Base-by-base conservation (phyloP, 2,113 vertebrate species). In the Psilopsiagon aurifrons region DNA sequence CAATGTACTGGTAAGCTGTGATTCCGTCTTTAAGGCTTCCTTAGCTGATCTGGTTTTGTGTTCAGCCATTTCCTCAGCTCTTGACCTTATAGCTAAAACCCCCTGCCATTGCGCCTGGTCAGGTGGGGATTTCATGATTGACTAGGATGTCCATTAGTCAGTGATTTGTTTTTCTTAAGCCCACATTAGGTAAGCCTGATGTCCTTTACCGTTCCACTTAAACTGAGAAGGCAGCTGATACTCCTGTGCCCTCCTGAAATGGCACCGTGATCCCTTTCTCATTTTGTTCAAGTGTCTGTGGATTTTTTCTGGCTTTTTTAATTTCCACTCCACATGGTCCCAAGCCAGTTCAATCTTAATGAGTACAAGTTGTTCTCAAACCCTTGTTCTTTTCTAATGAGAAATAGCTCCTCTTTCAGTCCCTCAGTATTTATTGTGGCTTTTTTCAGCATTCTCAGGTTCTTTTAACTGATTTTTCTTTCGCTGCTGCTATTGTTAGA, bases 361-460 rank as follows among this genome's bases (percentile, higher is more conserved):
- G 86, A 88, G 94, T 92, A 90, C 79, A 90, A 92, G 47, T 51
- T 81, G 68, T 92, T 92, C 85, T 96, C 71, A 94, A 95, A 90
- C 60, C 24, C 62, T 83, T 94, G 54, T 78, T 92, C 51, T 88
- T 93, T 94, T 78, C 86, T 94, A 57, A 84, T 68, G 94, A 93
- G 92, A 81, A 96, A 79, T 93, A 90, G 60, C 76, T 96, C 52
- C 43, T 94, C 83, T 92, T 95, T 43, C 68, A 96, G 73, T 96
- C 67, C 49, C 86, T 90, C 57, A 43, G n/a, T 92, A 75, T 92
- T 93, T 96, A 66, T 66, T 96, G 90, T 95, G 94, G 88, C 33
- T 86, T 96, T 96, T 96, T 94, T 71, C 86, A 93, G 57, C 55
- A 88, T 95, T 95, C 79, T 95, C 88, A 94, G 86, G 90, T 96